These are phyloP conservation scores for Drosophila kepulauana DNA, from an alignment of 1,140 invertebrate species.

Conservation along the genomic window DNA sequence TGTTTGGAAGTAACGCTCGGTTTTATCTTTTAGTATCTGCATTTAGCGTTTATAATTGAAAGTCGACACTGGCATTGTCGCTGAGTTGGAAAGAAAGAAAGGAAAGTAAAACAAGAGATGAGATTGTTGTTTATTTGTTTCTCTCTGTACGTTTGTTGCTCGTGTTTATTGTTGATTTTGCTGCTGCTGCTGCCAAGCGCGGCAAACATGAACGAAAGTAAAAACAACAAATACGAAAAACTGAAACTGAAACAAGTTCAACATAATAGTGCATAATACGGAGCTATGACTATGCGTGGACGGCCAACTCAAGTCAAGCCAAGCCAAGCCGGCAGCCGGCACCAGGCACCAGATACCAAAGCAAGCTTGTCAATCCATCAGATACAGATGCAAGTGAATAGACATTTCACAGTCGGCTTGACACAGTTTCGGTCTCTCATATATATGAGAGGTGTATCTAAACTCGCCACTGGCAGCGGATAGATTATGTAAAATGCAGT, in stretches of 20 bases:
- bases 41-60: slow-evolving; percentile 71
- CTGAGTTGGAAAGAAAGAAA: slow-evolving; percentile 63
- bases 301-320: slow-evolving; percentile 6
- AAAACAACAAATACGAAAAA: slow-evolving; percentile 60
- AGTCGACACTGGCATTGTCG: slow-evolving; percentile 43
- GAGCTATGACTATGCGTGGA: slow-evolving; percentile 30
- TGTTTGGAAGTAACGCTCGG: neutral
- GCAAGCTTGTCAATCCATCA: slow-evolving; percentile 35
- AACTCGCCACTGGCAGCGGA: slow-evolving; percentile 16
- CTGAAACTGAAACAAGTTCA: slow-evolving; percentile 47
- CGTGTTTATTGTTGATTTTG: slow-evolving; percentile 35
- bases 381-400: slow-evolving; percentile 36
- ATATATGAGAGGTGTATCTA: slow-evolving; percentile 1
- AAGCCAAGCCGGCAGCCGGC: slow-evolving; percentile 1
- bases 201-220: slow-evolving; percentile 69
- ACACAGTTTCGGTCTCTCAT: slow-evolving; percentile 41
- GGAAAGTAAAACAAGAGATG: slow-evolving; percentile 76
- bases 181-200: slow-evolving; percentile 24
- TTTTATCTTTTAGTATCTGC: slow-evolving; percentile 38
- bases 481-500: slow-evolving; percentile 52
- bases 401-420: slow-evolving; percentile 51
- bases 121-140: slow-evolving; percentile 57
- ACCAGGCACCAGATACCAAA: slow-evolving; percentile 11
- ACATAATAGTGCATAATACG: slow-evolving; percentile 62
- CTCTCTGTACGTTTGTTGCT: slow-evolving; percentile 17